Conservation (phyloP, 2,888 invertebrate species). For the Cinara cedri region DNA sequence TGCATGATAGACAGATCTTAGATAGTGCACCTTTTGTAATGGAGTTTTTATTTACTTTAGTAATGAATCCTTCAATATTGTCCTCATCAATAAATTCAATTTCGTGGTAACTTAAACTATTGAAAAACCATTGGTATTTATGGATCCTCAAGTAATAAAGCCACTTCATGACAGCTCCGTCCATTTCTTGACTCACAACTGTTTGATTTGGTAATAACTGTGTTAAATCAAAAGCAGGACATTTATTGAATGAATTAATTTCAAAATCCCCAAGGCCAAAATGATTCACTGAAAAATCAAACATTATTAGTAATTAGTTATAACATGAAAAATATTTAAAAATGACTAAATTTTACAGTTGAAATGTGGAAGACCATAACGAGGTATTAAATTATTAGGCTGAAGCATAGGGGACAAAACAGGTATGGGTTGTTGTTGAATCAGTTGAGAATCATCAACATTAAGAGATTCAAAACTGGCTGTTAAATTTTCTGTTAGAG, state of each 20-base stretch:
- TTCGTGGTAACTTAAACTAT: constrained; percentile 5
- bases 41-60: neutral
- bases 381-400: neutral
- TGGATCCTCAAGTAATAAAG: constrained; percentile 15
- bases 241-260: neutral
- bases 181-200: constrained; percentile 2
- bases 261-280: neutral
- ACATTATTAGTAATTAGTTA: neutral
- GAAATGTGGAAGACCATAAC: neutral
- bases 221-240: neutral
- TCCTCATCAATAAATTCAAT: constrained; percentile 18
- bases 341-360: neutral
- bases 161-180: constrained; percentile 1
- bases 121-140: constrained; percentile 27
- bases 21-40: neutral
- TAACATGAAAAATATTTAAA: neutral
- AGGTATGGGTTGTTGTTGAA: neutral
- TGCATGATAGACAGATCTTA: neutral
- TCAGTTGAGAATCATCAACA: neutral
- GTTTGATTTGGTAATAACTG: neutral
- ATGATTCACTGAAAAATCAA: constrained; percentile 10
- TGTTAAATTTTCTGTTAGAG: too few species aligned
- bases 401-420: neutral
- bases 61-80: neutral
- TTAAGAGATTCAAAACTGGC: neutral